These are phyloP conservation scores for Equus quagga DNA, from an alignment of 2,113 vertebrate genomes.

Conservation along the genomic window DNA sequence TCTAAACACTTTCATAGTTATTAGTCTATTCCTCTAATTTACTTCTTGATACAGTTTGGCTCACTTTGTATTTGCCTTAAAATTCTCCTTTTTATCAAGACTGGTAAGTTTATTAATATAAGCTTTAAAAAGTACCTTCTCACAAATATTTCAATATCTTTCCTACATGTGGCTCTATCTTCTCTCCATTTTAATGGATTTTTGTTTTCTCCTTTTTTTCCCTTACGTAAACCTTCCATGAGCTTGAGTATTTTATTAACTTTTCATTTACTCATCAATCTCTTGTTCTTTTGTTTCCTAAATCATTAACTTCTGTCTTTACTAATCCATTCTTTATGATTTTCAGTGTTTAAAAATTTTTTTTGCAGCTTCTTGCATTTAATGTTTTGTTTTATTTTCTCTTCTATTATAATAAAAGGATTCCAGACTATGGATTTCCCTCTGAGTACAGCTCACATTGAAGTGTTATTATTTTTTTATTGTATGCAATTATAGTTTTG, in stretches of 20 bases:
- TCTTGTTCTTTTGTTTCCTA: neutral
- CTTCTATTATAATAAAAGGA: neutral
- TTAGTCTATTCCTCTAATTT: neutral
- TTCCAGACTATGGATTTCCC: neutral
- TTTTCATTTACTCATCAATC: conserved; percentile 28
- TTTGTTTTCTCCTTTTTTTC: conserved; percentile 6
- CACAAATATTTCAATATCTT: neutral
- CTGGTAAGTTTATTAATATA: neutral
- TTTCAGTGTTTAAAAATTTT: neutral
- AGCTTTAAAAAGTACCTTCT: neutral
- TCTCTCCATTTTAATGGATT: neutral
- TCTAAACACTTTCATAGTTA: neutral
- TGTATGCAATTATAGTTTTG: neutral
- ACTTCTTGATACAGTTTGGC: neutral
- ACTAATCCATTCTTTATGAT: neutral
- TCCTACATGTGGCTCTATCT: neutral
- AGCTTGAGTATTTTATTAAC: conserved; percentile 4
- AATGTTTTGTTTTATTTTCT: conserved; percentile 34
- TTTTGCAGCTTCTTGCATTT: neutral
- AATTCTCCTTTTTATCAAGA: conserved; percentile 21
- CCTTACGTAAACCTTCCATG: neutral
- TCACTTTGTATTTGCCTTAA: neutral
- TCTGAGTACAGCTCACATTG: neutral
- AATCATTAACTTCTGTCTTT: conserved; percentile 33
- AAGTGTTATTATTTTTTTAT: neutral